Base-by-base conservation (phyloP, 2,888 invertebrate genomes). In the Helicoverpa assulta region DNA sequence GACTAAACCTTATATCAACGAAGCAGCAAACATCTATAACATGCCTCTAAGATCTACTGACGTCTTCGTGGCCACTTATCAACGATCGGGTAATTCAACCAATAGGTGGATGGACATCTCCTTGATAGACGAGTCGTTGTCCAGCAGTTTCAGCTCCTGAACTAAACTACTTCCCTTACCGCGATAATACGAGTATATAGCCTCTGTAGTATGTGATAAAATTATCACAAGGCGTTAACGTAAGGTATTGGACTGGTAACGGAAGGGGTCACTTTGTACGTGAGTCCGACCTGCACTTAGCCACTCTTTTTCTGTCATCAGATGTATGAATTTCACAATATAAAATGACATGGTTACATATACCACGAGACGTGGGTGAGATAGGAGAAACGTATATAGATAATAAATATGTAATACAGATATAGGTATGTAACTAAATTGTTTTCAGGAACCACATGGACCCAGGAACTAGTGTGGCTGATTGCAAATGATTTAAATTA, bases 381-480 rank as follows among this genome's bases (percentile, higher is more conserved):
- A 33, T 33, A 8, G 10, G 33, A 8, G 33, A 33, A 33, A 33
- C 10, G 8, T 33, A 6, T 33, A 10, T 33, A 33, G 33, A 33
- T 33, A 33, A 33, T 6, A 33, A 33, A 33, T 33, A 29, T 29
- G 29, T 33, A 33, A 33, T 33, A 33, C 2, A 33, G 2, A 10
- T 33, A 26, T 26, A 26, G 6, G 10, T 33, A 33, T 1, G 10
- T 33, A 33, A 1, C 14, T 37, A 21, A 12, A 19, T 21, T 53
- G 56, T 21, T 16, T 54, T 19, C 77, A 96, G 96, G 96, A 16
- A 96, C 96, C 5, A 97, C 97, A 4, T 96, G 96, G 97, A 97
- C 97, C 0, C 97, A 97, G 85, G 98, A 98, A 90, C 90, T 98
- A 82, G 96, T 97, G 0, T 98, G 98, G 97, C 85, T 98, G 67